Evolutionary conservation across 1,140 invertebrate genomes (phyloP).

Genomic region (Leptinotarsa lineolata): DNA sequence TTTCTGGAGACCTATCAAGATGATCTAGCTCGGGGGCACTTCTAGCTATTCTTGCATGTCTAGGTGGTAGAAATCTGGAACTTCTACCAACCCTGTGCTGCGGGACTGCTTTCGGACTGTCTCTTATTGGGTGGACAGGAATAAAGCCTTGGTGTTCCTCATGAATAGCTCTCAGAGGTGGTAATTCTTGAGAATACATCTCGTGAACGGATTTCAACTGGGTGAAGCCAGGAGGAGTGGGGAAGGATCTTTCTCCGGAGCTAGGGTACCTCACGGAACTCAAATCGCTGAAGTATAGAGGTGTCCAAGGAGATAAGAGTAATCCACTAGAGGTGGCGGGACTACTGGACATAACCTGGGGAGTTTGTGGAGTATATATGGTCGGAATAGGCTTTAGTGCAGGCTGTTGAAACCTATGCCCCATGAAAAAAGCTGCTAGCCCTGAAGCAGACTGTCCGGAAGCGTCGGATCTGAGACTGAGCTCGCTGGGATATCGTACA

Average conservation of each 20-base stretch:
- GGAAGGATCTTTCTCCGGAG: slow-evolving; percentile 77
- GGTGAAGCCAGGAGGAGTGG: slow-evolving; percentile 68
- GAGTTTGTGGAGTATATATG: slow-evolving; percentile 60
- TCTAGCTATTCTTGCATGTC: slow-evolving; percentile 67
- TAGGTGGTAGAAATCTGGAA: slow-evolving; percentile 63
- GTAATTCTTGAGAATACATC: slow-evolving; percentile 74
- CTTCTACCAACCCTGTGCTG: slow-evolving; percentile 57
- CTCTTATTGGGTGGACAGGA: slow-evolving; percentile 63
- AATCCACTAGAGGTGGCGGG: slow-evolving; percentile 64
- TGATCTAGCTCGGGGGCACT: slow-evolving; percentile 68
- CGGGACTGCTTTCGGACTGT: slow-evolving; percentile 54
- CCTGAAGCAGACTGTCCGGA: slow-evolving; percentile 64
- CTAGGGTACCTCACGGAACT: slow-evolving; percentile 83
- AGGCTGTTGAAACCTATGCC: slow-evolving; percentile 41
- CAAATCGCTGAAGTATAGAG: slow-evolving; percentile 79
- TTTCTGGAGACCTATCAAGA: slow-evolving; percentile 81
- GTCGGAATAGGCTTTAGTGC: slow-evolving; percentile 56
- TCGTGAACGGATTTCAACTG: slow-evolving; percentile 68
- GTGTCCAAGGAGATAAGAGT: slow-evolving; percentile 63
- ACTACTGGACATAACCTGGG: slow-evolving; percentile 69
- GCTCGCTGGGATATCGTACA: slow-evolving; percentile 67
- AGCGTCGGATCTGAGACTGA: slow-evolving; percentile 70
- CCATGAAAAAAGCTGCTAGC: slow-evolving; percentile 56
- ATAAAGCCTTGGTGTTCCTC: slow-evolving; percentile 68
- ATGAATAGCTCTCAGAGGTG: slow-evolving; percentile 73